A percentile compares a stretch with the other conserved stretches of the same genome.
Conservation (phyloP, 2,797 vertebrate species). For the Semaprochilodus insignis region DNA sequence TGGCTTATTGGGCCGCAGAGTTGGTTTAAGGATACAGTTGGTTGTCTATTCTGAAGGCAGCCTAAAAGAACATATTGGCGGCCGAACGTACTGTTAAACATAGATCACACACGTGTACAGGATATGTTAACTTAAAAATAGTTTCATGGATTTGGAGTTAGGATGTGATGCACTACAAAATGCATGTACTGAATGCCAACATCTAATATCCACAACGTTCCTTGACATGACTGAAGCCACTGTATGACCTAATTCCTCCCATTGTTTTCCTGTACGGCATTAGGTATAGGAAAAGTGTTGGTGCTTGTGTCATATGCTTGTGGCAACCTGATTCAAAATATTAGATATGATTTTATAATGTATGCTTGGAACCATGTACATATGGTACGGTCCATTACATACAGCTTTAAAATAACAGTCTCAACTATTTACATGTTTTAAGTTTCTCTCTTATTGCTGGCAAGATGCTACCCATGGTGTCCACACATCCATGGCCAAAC, state of each 20-base stretch:
- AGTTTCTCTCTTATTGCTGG: too few species aligned
- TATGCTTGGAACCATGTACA: too few species aligned
- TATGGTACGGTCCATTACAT: too few species aligned
- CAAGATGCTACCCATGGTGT: too few species aligned
- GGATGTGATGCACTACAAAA: constrained; percentile 21
- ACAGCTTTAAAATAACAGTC: too few species aligned
- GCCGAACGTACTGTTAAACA: neutral
- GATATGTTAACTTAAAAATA: constrained; percentile 42
- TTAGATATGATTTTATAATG: too few species aligned
- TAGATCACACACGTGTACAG: constrained; percentile 17
- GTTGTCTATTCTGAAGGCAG: constrained; percentile 20
- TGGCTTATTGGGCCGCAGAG: neutral
- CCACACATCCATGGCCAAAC: too few species aligned
- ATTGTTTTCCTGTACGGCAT: constrained; percentile 12
- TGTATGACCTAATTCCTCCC: constrained; percentile 36
- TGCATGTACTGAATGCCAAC: constrained; percentile 5
- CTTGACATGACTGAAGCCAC: constrained; percentile 24
- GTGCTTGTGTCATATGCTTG: neutral
- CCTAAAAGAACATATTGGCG: constrained; percentile 18
- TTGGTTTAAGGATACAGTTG: constrained; percentile 1
- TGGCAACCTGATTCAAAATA: neutral
- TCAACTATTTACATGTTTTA: too few species aligned
- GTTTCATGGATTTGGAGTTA: constrained; percentile 10
- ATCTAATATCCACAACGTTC: constrained; percentile 30
- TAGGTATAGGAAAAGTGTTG: neutral